Evolutionary conservation across 2,888 invertebrate genomes (phyloP), one percentile per base, ranked within the genome.

Genomic region (Euproctis similis): DNA sequence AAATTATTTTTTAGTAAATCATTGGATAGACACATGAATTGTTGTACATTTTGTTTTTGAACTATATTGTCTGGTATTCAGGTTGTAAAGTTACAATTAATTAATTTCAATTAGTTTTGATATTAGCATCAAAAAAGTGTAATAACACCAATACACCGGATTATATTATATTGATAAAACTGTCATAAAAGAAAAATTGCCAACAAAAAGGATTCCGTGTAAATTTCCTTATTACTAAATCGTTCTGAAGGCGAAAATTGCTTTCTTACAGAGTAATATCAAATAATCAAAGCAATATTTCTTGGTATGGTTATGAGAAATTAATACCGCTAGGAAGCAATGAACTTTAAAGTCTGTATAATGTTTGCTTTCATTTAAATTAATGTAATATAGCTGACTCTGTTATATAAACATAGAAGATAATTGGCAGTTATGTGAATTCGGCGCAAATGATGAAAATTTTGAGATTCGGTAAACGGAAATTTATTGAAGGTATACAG

Each of bases 271-370:
- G 13, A 28, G 33, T 31, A 33, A 45, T 38, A 34, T 34, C 18
- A 34, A 42, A 45, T 42, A 45, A 45, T 42, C 38, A 30, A 29
- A 36, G 42, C 14, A 26, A 33, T 45, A 39, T 39, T 34, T 42
- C 28, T 34, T 14, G 21, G 14, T 19, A 14, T 19, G 8, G 18
- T 35, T 16, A 12, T 43, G 31, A 25, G 20, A 31, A 36, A 17
- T 10, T 19, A 8, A 19, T 19, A 4, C 16, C 10, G 17, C 13
- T 25, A 10, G 17, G 2, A 3, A 10, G 1, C 25, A 10, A 17
- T 8, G 10, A 25, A 16, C 11, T 25, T 9, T 10, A 6, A 12
- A 12, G 12, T 12, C 6, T 12, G 12, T 12, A 3, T 12, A n/a
- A 6, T 12, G n/a, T 12, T 12, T 12, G 12, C 12, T 7, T 23